Evolutionary conservation across 2,888 invertebrate genomes (phyloP).

Genomic region (Lepidochitona cinerea): DNA sequence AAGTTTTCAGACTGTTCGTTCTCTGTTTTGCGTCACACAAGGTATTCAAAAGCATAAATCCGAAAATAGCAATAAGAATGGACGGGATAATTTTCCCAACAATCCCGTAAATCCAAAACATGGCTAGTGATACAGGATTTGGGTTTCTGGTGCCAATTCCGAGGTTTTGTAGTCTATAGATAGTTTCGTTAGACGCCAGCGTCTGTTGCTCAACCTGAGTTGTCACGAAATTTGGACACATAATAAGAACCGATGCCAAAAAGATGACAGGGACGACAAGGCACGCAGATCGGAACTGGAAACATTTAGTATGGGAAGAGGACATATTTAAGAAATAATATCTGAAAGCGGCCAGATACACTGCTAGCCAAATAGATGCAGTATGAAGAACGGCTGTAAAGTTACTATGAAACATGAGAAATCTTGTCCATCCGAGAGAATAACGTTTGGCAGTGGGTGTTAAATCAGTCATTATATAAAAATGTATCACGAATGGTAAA

Average conservation of each 20-base stretch:
- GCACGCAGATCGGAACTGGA: conserved; percentile 80
- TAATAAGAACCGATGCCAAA: conserved; percentile 86
- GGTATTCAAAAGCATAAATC: conserved; percentile 65
- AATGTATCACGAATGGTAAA: conserved; percentile 87
- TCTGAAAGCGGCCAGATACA: conserved; percentile 91
- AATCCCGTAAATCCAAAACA: conserved; percentile 92
- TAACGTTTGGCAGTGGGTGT: conserved; percentile 43
- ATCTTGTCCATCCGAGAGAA: conserved; percentile 66
- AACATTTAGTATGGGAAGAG: conserved; percentile 77
- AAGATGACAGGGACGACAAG: conserved; percentile 82
- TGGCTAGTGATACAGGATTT: conserved; percentile 67
- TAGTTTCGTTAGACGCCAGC: conserved; percentile 12
- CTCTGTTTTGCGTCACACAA: conserved; percentile 37
- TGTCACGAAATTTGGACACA: conserved; percentile 87
- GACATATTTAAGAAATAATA: conserved; percentile 81
- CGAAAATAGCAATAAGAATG: conserved; percentile 82
- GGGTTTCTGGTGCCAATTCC: conserved; percentile 39
- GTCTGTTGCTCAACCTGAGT: conserved; percentile 76
- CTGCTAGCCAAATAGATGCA: conserved; percentile 92
- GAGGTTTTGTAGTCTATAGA: conserved; percentile 43
- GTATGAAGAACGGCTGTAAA: conserved; percentile 90
- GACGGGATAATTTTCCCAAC: conserved; percentile 93
- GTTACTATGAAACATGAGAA: conserved; percentile 82
- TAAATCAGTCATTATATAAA: conserved; percentile 51
- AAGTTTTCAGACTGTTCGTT: conserved; percentile 29